These are phyloP conservation scores for Anhinga anhinga DNA, from an alignment of 2,113 vertebrate genomes.

Conservation along the genomic window DNA sequence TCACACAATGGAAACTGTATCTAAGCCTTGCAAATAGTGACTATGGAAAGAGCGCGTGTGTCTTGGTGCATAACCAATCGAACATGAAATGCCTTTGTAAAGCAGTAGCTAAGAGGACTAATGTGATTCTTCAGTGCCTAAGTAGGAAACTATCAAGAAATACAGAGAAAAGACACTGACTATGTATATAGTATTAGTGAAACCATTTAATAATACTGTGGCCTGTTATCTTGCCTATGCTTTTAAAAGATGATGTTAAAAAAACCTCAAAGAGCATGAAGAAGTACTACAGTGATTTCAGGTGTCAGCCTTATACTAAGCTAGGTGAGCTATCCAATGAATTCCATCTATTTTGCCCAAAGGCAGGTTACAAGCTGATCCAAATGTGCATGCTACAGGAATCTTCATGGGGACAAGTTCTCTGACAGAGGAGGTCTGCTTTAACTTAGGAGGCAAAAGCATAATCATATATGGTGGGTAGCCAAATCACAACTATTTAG, in stretches of 20 bases:
- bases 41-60: background rate
- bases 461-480: background rate
- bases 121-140: background rate
- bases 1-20: background rate
- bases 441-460: background rate
- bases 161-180: background rate
- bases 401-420: background rate
- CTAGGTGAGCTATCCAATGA: background rate
- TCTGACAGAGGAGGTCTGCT: background rate
- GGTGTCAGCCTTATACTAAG: background rate
- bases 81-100: constrained; percentile 29
- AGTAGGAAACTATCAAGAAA: background rate
- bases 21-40: background rate
- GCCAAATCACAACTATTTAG: background rate
- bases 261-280: background rate
- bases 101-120: background rate
- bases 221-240: background rate
- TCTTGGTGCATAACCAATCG: constrained; percentile 19
- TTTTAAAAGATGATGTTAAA: background rate
- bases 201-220: background rate
- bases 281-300: background rate
- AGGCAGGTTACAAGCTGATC: background rate
- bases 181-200: background rate
- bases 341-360: background rate
- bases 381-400: background rate